Conservation (phyloP, 2,797 vertebrate species). For the Threskiornis aethiopicus region DNA sequence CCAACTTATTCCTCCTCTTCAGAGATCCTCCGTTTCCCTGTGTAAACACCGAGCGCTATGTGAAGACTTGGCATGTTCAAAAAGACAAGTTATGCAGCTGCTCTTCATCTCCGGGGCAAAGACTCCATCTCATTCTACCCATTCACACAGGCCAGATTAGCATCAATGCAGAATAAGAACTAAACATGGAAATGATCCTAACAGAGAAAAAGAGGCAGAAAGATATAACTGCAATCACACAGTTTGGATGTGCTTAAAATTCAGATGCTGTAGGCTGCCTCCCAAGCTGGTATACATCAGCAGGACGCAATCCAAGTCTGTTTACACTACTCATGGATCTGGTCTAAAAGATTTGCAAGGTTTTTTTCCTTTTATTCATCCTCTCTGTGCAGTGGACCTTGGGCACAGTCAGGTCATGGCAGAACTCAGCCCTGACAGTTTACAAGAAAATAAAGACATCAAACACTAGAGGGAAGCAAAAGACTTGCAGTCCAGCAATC, state of each 20-base stretch:
- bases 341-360: background rate
- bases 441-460: background rate
- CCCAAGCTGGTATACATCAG: background rate
- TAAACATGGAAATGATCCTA: background rate
- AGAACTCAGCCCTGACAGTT: accelerated
- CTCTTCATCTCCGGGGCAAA: background rate
- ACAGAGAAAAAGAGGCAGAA: background rate
- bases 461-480: slow-evolving; percentile 61
- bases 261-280: background rate
- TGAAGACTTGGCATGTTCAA: background rate
- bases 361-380: background rate
- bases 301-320: background rate
- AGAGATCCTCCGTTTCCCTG: background rate
- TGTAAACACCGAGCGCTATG: background rate
- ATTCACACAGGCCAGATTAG: background rate
- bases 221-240: background rate
- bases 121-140: background rate
- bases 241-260: background rate
- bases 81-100: background rate
- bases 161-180: background rate
- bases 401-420: background rate
- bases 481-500: background rate
- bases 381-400: background rate
- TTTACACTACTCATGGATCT: background rate
- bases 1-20: background rate